Evolutionary conservation across 2,888 invertebrate species (phyloP).

Genomic region (Imbricaverruca yamaguchii): DNA sequence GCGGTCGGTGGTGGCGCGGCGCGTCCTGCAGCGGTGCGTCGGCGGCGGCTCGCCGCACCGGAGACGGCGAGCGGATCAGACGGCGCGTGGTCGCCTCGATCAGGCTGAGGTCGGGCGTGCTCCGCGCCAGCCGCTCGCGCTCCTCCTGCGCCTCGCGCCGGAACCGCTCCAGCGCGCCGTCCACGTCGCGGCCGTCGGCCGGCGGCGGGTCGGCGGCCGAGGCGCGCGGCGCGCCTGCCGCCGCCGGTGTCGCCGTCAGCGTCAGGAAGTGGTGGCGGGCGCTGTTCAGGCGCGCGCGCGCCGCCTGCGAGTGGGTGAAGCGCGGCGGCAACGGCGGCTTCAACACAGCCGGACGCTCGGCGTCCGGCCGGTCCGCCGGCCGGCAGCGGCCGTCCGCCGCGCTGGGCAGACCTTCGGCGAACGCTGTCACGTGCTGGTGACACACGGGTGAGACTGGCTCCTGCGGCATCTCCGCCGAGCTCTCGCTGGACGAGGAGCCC

Average conservation of each 20-base stretch:
- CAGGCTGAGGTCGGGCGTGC: conserved; percentile 41
- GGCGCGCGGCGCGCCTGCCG: not conserved
- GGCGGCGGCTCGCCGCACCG: not conserved
- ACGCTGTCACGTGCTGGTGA: conserved; percentile 20
- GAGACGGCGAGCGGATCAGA: conserved; percentile 18
- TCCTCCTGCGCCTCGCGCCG: conserved; percentile 32
- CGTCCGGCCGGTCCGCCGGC: conserved; percentile 23
- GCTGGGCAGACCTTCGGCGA: conserved; percentile 16
- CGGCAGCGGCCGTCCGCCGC: conserved; percentile 31
- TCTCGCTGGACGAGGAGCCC: not conserved
- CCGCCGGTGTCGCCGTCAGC: conserved; percentile 27
- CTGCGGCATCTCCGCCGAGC: not conserved
- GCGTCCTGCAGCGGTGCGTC: no score
- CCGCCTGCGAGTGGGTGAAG: conserved; percentile 30
- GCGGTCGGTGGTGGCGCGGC: no score
- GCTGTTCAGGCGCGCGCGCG: conserved; percentile 29
- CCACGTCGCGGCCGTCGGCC: conserved; percentile 24
- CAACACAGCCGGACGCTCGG: conserved; percentile 23
- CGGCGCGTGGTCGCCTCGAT: conserved; percentile 31
- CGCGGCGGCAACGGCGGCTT: conserved; percentile 32
- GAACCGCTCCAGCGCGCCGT: conserved; percentile 31
- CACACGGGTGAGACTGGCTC: not conserved
- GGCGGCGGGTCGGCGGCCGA: not conserved
- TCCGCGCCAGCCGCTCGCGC: conserved; percentile 34
- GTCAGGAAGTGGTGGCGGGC: conserved; percentile 32